These are phyloP conservation scores for Geophilus truncorum DNA, from an alignment of 2,888 invertebrate genomes.

Conservation along the genomic window DNA sequence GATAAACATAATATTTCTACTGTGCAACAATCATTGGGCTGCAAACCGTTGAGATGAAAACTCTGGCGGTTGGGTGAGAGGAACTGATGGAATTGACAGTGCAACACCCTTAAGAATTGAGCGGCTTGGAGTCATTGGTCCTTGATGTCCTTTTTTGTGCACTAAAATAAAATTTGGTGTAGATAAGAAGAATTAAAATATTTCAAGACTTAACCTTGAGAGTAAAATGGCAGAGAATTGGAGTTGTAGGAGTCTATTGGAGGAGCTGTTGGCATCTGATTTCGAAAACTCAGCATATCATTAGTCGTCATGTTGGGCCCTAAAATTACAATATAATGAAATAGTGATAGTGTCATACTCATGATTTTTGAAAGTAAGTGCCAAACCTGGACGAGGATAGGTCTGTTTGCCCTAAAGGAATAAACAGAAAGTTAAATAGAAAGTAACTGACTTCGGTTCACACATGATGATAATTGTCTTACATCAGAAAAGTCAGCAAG, in stretches of 20 bases:
- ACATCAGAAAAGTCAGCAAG: slow-evolving; percentile 1
- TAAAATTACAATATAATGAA: no score
- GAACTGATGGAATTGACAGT: neutral
- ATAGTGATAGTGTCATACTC: no score
- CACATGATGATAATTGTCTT: neutral
- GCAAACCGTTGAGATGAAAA: neutral
- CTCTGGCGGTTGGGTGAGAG: neutral
- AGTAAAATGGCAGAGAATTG: neutral
- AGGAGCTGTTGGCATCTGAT: slow-evolving; percentile 13
- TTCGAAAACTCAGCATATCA: neutral
- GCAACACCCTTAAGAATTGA: neutral
- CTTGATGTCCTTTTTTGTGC: neutral
- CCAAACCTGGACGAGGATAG: neutral
- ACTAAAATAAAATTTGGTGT: neutral
- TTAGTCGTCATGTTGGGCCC: neutral
- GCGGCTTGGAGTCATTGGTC: neutral
- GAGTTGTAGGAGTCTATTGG: neutral
- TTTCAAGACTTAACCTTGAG: neutral
- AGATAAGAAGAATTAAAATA: neutral
- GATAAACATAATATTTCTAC: no score
- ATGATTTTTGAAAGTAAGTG: neutral
- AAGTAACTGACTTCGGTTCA: no score
- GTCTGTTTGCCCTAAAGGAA: neutral
- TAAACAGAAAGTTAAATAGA: no score
- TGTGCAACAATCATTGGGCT: no score